These are phyloP conservation scores for Hydrozoanthus gracilis DNA, from an alignment of 92 coral and sea anemone species.

Conservation along the genomic window DNA sequence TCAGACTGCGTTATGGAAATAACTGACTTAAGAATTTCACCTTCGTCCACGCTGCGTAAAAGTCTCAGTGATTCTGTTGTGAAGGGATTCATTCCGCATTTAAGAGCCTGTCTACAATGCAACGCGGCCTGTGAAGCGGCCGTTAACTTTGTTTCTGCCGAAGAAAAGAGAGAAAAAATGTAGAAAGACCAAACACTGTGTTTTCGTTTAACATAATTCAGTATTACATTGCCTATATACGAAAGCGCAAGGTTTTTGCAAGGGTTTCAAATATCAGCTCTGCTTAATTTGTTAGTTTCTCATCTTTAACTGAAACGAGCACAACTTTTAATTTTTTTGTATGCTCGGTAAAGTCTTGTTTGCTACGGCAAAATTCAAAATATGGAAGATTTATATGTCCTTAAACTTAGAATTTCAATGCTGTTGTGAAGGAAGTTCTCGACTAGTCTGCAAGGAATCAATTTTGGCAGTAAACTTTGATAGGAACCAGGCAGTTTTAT, in stretches of 20 bases:
- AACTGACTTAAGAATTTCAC: slow-evolving; percentile 29
- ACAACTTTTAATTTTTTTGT: background rate
- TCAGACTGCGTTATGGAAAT: slow-evolving; percentile 7
- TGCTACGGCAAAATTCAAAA: no score
- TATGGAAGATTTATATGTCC: no score
- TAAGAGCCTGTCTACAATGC: slow-evolving; percentile 50
- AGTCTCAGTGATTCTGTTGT: slow-evolving; percentile 42
- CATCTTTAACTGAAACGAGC: background rate
- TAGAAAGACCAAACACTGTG: slow-evolving; percentile 36
- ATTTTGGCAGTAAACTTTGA: no score
- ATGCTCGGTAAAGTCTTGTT: no score
- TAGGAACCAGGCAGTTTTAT: no score
- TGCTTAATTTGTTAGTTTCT: background rate
- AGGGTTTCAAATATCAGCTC: background rate
- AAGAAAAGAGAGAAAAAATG: slow-evolving; percentile 20
- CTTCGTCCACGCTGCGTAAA: slow-evolving; percentile 38
- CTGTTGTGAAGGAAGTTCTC: no score
- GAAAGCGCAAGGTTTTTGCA: slow-evolving; percentile 41
- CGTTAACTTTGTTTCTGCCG: slow-evolving; percentile 48
- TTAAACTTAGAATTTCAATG: no score
- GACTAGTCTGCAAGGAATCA: no score
- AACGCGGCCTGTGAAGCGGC: slow-evolving; percentile 51
- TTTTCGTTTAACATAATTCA: slow-evolving; percentile 6
- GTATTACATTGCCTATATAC: slow-evolving; percentile 33
- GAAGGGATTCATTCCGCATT: slow-evolving; percentile 35